Evolutionary conservation across 2,113 vertebrate species (phyloP), one percentile per base, ranked within the genome.

Genomic region (Chaenogobius annularis): DNA sequence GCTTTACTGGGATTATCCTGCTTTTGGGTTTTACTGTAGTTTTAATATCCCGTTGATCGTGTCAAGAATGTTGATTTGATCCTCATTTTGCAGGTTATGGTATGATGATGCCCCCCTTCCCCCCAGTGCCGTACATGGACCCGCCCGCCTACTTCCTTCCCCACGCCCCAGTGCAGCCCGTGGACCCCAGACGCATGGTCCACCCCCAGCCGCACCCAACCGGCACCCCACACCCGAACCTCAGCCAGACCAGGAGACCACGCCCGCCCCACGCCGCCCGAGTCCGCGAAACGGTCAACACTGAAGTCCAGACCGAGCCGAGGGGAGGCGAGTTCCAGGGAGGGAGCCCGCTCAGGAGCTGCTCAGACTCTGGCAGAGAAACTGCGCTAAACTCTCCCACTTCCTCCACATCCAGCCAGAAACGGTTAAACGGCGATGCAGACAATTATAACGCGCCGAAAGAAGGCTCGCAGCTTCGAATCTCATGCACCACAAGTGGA

Each of bases 241-340:
- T 4, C 70, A 75, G 4, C 64, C 88, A 82, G 56, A 46, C 55
- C 12, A 73, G 52, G 11, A 72, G 88, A 58, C 26, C 70, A n/a
- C 84, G 66, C 3, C 54, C 14, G 0, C 74, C 74, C 10, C 0
- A 8, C 13, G 12, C 58, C 2, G 5, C 15, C n/a, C 54, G 6
- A 1, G 1, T 44, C 1, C 79, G 58, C 40, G 68, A 85, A 73
- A 90, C 74, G 0, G 79, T 82, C 14, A 90, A 80, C 79, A 84
- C 73, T 0, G 83, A 83, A 62, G 91, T 91, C 61, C 91, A 92
- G 66, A 92, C 91, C 0, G 90, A 91, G 22, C 73, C 80, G 0
- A 5, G 54, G 5, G 10, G 0, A 0, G 10, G 35, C 19, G 23
- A 20, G 8, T 81, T 62, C 3, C 5, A 11, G 13, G 69, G 56